These are phyloP conservation scores for Catharus bicknelli DNA, from an alignment of 2,113 vertebrate species.

Conservation along the genomic window DNA sequence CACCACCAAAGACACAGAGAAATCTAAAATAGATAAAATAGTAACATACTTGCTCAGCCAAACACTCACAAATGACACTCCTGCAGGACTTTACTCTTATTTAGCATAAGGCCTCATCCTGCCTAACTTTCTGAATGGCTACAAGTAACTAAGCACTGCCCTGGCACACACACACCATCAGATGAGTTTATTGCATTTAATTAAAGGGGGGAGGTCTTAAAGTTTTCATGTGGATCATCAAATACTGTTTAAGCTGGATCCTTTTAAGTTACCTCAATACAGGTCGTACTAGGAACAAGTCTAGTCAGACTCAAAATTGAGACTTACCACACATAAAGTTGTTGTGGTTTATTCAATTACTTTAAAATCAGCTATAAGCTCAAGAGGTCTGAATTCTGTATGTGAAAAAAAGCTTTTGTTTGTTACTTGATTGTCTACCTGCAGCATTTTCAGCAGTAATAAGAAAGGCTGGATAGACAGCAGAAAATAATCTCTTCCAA, in stretches of 20 bases:
- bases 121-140: neutral
- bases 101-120: neutral
- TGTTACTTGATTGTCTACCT: neutral
- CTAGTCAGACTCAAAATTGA: neutral
- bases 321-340: neutral
- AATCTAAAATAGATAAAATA: neutral
- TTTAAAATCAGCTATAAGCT: neutral
- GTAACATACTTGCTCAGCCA: neutral
- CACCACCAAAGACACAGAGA: neutral
- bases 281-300: neutral
- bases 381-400: neutral
- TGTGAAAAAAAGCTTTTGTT: neutral
- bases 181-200: neutral
- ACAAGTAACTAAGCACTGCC: neutral
- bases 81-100: neutral
- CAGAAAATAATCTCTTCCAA: conserved; percentile 2
- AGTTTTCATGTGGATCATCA: neutral
- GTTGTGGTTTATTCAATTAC: neutral
- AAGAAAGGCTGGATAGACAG: neutral
- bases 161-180: neutral
- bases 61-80: neutral
- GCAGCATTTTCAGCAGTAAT: neutral
- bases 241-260: neutral
- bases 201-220: neutral
- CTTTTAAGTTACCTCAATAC: neutral